Base-by-base conservation (phyloP, 2,888 invertebrate genomes). In the Melangyna quadrimaculata region DNA sequence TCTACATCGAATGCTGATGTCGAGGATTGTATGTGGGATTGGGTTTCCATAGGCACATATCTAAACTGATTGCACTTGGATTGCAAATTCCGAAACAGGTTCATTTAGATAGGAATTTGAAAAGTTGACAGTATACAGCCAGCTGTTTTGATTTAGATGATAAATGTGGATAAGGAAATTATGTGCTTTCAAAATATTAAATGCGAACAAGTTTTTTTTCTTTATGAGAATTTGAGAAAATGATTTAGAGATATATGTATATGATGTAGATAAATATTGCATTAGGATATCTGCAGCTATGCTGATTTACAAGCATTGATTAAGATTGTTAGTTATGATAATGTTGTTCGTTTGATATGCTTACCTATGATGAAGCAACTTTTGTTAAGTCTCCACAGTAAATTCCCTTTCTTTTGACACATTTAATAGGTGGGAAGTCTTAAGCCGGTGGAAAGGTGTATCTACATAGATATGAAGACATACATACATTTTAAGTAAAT, bases 101-200 rank as follows among this genome's bases (percentile, higher is more conserved):
- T 80, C 45, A 75, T 74, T 65, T 73, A 40, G 78, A 72, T 78
- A 59, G 72, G 78, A 78, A 78, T 78, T 78, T 57, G 10, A 57
- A 78, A 48, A 72, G 29, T 72, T 65, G 43, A 55, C 67, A 69
- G 59, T 45, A 29, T n/a, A 27, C 7, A 35, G 35, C 67, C 70
- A 75, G 81, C 63, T 74, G 57, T 75, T 81, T 71, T 81, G 81
- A 81, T 81, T 75, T 81, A 71, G 61, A 70, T 71, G 48, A 48
- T 37, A 51, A 69, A 51, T 17, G 37, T 65, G 74, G 37, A 73
- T 57, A 75, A 71, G 63, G 70, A 74, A 70, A 75, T 80, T 63
- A 53, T 45, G 9, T 59, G 27, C 24, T 74, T 74, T 57, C 61
- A 61, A 70, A 70, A 17, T 61, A 61, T 61, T 24, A 61, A 40